Evolutionary conservation across 1,140 invertebrate genomes (phyloP), one percentile per base, ranked within the genome.

Genomic region (Sitodiplosis mosellana): DNA sequence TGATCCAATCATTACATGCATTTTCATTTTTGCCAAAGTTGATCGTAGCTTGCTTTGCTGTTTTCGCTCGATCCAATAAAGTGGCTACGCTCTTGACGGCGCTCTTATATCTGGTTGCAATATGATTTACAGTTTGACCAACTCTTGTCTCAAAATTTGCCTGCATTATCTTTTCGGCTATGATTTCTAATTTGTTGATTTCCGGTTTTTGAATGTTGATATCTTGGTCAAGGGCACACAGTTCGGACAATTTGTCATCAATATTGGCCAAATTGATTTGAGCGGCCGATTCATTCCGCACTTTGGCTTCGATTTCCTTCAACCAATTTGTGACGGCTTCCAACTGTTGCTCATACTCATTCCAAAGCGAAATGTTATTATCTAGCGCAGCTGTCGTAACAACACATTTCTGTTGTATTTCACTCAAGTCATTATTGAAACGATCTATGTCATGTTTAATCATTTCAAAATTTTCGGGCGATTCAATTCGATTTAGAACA

Each of bases 281-380:
- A 38, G 69, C 73, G 6, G 75, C 74, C 11, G 80, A 78, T 60
- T 89, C 84, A 36, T 69, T 64, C 58, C 86, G 75, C 1, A 88
- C 76, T 60, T 73, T 78, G 45, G 75, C 77, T 69, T 96, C 90
- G 51, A 80, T 81, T 45, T 86, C 80, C 59, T 87, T 88, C n/a
- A 96, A 60, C 86, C 85, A 91, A 1, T 77, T 70, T 1, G 78
- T 73, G 8, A 92, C 71, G 49, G 74, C 75, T 54, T 93, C 88
- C 45, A 80, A 78, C 15, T 77, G 64, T 2, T 67, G 61, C 58
- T 93, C 87, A 61, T 89, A 90, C 48, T 79, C 74, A 50, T 82
- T 73, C 81, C 87, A 90, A 6, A 85, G 67, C 37, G 73, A 71
- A 20, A 89, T 77, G 56, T 84, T 81, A 42, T 76, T 70, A 57